phyloP scores from a whole-genome alignment of 2,888 invertebrate genomes.

The Belgica antarctica region DNA sequence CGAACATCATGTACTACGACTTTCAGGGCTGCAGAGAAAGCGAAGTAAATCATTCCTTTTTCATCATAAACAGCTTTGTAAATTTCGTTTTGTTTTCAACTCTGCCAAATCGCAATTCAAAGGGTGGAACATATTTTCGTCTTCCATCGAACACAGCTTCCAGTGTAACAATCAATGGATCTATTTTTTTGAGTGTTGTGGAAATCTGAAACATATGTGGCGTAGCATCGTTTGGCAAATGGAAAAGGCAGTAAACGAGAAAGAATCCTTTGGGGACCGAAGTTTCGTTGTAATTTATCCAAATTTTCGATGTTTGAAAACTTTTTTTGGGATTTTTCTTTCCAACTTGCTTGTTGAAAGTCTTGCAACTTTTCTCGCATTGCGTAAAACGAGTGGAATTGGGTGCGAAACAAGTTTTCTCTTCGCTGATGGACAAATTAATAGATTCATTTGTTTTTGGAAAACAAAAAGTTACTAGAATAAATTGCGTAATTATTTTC shows the following conservation, averaged over 20 bases:
- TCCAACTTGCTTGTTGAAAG: not conserved
- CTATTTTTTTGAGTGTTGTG: constrained; percentile 32
- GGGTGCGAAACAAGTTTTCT: constrained; percentile 17
- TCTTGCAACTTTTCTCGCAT: constrained; percentile 7
- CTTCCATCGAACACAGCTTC: not conserved
- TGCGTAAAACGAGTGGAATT: not conserved
- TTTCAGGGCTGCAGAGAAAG: too few relatives aligned
- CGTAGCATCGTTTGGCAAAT: constrained; percentile 4
- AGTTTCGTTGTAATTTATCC: constrained; percentile 9
- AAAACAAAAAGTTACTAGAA: constrained; percentile 21
- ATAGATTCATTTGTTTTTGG: constrained; percentile 40
- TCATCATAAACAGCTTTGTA: not conserved
- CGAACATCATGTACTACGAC: too few relatives aligned
- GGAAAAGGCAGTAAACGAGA: not conserved
- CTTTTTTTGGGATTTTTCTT: too few relatives aligned
- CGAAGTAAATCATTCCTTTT: too few relatives aligned
- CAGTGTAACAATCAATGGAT: constrained; percentile 32
- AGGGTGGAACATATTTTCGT: too few relatives aligned
- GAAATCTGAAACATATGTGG: constrained; percentile 39
- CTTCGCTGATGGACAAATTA: constrained; percentile 39
- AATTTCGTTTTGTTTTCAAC: not conserved
- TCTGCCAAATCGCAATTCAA: too few relatives aligned
- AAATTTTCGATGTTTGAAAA: constrained; percentile 30
- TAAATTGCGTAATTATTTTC: constrained; percentile 43
- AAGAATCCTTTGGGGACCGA: constrained; percentile 35